phyloP scores from a whole-genome alignment of 1,140 invertebrate species.

The Hylyphantes graminicola region DNA sequence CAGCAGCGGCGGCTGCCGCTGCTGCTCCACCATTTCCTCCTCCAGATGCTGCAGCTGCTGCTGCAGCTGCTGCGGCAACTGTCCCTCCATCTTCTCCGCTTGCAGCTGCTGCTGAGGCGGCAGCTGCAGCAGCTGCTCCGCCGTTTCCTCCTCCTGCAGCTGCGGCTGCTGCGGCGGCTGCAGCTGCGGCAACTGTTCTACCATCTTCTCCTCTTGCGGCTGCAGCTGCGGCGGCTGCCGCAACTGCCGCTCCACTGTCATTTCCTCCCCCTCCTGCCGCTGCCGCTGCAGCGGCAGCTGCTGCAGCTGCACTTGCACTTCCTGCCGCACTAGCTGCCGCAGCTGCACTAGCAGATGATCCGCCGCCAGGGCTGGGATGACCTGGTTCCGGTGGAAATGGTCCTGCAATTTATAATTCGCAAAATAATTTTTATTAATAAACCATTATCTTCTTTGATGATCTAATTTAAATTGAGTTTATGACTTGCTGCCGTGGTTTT shows the following conservation, averaged over 20 bases:
- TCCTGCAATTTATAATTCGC: no score
- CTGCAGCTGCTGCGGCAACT: not conserved
- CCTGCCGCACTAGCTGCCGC: not conserved
- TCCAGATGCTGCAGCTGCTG: not conserved
- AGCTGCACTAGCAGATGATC: no score
- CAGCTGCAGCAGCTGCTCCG: not conserved
- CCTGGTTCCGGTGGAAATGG: no score
- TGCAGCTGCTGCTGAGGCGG: not conserved
- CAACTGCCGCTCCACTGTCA: no score
- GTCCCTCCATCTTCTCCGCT: no score
- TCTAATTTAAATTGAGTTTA: no score
- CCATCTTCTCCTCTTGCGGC: not conserved
- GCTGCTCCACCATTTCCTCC: not conserved
- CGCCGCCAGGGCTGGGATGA: no score
- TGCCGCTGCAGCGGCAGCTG: not conserved
- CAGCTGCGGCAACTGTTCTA: not conserved
- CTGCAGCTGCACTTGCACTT: not conserved
- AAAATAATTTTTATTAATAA: no score
- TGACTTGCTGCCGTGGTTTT: no score
- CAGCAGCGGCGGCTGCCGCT: not conserved
- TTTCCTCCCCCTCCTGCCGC: not conserved
- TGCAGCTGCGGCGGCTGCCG: not conserved
- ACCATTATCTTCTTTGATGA: no score
- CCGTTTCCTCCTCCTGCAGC: not conserved
- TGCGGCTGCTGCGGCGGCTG: not conserved